Evolutionary conservation across 2,888 invertebrate species (phyloP).

Genomic region (Cristatella mucedo): DNA sequence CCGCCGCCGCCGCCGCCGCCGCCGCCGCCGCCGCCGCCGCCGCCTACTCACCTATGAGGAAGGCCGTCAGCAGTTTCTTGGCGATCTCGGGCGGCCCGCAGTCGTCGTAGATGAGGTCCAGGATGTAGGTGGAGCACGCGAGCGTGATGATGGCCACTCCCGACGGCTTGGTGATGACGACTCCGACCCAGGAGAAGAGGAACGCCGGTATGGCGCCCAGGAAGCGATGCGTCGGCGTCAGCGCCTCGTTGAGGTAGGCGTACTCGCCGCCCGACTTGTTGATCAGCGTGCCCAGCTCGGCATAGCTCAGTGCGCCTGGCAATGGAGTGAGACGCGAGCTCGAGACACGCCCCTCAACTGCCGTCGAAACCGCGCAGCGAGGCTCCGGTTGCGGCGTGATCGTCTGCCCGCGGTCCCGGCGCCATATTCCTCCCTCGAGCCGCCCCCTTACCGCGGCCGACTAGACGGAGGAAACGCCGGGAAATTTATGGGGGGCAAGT

Average conservation of each 20-base stretch:
- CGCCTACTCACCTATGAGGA: conserved; percentile 49
- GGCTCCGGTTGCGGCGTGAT: too few species aligned
- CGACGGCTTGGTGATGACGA: conserved; percentile 18
- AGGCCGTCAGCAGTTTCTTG: conserved; percentile 17
- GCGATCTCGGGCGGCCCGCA: conserved; percentile 12
- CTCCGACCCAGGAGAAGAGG: conserved; percentile 10
- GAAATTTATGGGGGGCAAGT: too few species aligned
- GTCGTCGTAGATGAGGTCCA: conserved; percentile 13
- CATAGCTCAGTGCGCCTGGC: conserved; percentile 3
- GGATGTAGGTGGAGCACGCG: conserved; percentile 9
- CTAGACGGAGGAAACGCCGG: too few species aligned
- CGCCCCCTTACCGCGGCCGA: too few species aligned
- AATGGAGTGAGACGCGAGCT: neutral
- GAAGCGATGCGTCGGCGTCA: neutral
- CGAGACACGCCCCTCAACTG: too few species aligned
- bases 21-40: too few species aligned
- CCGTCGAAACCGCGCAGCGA: too few species aligned
- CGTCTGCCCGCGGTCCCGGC: too few species aligned
- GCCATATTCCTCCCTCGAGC: too few species aligned
- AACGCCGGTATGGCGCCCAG: conserved; percentile 12
- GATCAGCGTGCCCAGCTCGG: neutral
- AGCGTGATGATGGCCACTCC: conserved; percentile 9
- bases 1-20: too few species aligned
- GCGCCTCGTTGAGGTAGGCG: neutral
- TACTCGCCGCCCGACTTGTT: neutral